Base-by-base conservation (phyloP, 2,888 invertebrate genomes). In the Melikaiella ostensackeni region DNA sequence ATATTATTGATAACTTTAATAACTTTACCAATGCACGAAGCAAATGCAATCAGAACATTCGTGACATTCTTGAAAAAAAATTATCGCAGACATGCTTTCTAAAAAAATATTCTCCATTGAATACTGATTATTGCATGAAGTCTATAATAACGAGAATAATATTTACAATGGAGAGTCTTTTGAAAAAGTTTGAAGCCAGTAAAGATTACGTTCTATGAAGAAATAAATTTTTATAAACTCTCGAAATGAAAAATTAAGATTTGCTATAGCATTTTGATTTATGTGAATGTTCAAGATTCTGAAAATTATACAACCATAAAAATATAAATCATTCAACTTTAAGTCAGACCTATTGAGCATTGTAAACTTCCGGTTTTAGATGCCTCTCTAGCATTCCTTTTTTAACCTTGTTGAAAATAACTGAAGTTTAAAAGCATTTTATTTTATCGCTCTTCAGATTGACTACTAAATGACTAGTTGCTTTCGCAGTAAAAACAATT, bases 351-450 rank as follows among this genome's bases (percentile, higher is more conserved):
- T 50, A 50, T n/a, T n/a, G 3, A 55, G 21, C 50, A 55, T 9
- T 55, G 4, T 3, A 7, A 0, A 55, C 61, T 62, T 62, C 33
- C 61, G 61, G 61, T 62, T 62, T 27, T n/a, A 8, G 8, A 62
- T 62, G 8, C 19, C 19, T 62, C 33, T 62, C 1, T 7, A 19
- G 27, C 27, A 62, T 62, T 62, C 30, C 30, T 33, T 62, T 62
- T 27, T 9, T 19, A 61, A 13, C 30, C 42, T 42, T 42, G 2
- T 19, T 61, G 61, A 30, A 7, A 61, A 61, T 61, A 30, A 30
- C 30, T 61, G 8, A 61, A 19, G 61, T 61, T 61, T 61, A 27
- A 61, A 61, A 61, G 30, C 19, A 19, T 61, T 27, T 61, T 33
- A 62, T 62, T 33, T 62, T 30, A 62, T 33, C n/a, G 7, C 27